Conservation (phyloP, 2,888 invertebrate species). For the Tetragonula carbonaria region DNA sequence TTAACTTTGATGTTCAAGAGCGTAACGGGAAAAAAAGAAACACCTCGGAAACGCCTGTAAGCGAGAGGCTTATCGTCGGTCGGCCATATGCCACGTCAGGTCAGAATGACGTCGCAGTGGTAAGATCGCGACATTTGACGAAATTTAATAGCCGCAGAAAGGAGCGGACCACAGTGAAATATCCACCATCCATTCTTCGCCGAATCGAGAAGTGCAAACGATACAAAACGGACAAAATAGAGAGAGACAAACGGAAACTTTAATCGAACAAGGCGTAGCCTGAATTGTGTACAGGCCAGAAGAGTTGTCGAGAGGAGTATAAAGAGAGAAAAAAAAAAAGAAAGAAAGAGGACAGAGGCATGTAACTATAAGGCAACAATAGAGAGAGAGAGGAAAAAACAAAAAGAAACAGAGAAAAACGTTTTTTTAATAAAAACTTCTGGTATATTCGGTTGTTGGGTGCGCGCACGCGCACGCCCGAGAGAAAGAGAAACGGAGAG, state of each 20-base stretch:
- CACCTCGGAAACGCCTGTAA: conserved; percentile 36
- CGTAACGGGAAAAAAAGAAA: conserved; percentile 19
- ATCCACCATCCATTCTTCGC: conserved; percentile 36
- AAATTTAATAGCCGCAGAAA: conserved; percentile 59
- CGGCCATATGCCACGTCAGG: conserved; percentile 77
- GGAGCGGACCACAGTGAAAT: conserved; percentile 55
- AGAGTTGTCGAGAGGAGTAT: conserved; percentile 47
- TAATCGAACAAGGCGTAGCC: conserved; percentile 40
- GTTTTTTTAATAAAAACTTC: conserved; percentile 34
- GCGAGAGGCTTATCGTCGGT: conserved; percentile 37
- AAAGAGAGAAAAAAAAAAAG: neutral
- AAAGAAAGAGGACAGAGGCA: conserved; percentile 31
- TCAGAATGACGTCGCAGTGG: conserved; percentile 75
- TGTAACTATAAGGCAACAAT: conserved; percentile 28
- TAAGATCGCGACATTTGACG: conserved; percentile 66
- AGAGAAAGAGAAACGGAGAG: conserved; percentile 60
- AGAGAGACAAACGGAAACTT: conserved; percentile 30
- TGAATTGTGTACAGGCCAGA: conserved; percentile 51
- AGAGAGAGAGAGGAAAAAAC: neutral
- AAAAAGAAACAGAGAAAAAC: conserved; percentile 10
- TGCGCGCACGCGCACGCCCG: conserved; percentile 51
- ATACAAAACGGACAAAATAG: conserved; percentile 30
- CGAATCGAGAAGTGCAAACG: conserved; percentile 57
- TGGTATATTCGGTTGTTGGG: conserved; percentile 29
- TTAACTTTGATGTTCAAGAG: conserved; percentile 6